phyloP scores from a whole-genome alignment of 1,140 invertebrate genomes.

The Camponotus pennsylvanicus region DNA sequence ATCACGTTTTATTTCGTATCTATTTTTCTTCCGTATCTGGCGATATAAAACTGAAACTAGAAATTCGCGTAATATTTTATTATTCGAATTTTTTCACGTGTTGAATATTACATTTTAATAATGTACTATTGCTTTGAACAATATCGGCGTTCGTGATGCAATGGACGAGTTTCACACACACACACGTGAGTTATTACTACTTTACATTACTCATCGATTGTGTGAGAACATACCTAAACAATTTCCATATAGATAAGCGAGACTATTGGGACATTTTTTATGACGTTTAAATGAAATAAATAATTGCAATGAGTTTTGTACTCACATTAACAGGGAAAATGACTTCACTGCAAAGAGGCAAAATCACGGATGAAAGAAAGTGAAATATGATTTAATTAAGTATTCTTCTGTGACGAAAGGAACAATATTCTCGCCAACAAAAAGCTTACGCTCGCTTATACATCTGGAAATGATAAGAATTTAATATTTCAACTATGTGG shows the following conservation, averaged over 20 bases:
- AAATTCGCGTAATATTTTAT: neutral
- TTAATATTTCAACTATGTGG: constrained; percentile 36
- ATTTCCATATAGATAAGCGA: constrained; percentile 56
- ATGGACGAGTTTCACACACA: constrained; percentile 8
- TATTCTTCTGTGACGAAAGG: neutral
- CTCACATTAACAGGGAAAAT: constrained; percentile 7
- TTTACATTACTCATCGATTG: constrained; percentile 37
- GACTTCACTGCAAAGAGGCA: neutral
- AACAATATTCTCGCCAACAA: constrained; percentile 12
- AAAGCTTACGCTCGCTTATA: constrained; percentile 37
- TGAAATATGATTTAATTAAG: constrained; percentile 32
- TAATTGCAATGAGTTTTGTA: neutral
- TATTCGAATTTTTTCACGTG: neutral
- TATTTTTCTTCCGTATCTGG: neutral
- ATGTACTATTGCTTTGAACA: constrained; percentile 10
- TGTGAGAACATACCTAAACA: constrained; percentile 30
- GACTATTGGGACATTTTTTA: constrained; percentile 17
- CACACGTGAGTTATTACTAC: constrained; percentile 27
- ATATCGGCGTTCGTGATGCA: constrained; percentile 43
- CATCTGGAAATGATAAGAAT: constrained; percentile 49
- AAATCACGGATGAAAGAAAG: neutral
- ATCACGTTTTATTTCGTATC: neutral
- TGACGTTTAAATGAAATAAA: neutral
- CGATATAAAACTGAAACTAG: neutral
- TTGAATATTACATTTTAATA: neutral